Conservation (phyloP, 2,888 invertebrate genomes). For the Nesidiocoris tenuis region DNA sequence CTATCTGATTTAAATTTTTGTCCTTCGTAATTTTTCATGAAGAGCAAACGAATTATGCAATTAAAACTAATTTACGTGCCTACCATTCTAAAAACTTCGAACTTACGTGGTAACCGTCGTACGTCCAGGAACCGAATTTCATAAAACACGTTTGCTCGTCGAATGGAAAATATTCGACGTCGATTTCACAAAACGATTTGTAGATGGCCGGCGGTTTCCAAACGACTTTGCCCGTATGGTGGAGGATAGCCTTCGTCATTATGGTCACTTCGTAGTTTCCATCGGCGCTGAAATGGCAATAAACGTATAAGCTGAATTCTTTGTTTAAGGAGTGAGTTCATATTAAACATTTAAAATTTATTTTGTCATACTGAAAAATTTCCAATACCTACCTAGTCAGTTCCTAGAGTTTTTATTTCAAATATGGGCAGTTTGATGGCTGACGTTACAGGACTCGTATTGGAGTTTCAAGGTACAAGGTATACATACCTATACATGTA, state of each 20-base stretch:
- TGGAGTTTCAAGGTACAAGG: too few relatives aligned
- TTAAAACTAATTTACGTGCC: not conserved
- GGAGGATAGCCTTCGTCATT: conserved; percentile 95
- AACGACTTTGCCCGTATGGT: conserved; percentile 87
- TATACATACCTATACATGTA: too few relatives aligned
- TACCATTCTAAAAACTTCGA: too few relatives aligned
- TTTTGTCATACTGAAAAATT: too few relatives aligned
- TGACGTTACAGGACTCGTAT: too few relatives aligned
- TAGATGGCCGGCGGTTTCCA: conserved; percentile 99
- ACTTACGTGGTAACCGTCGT: conserved; percentile 88
- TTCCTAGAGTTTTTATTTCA: too few relatives aligned
- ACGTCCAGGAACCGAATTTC: conserved; percentile 95
- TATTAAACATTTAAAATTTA: too few relatives aligned
- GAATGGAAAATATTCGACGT: conserved; percentile 93
- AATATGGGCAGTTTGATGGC: too few relatives aligned
- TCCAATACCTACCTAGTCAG: too few relatives aligned
- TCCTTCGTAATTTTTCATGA: too few relatives aligned
- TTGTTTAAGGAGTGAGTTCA: too few relatives aligned
- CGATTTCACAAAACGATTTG: conserved; percentile 94
- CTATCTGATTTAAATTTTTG: too few relatives aligned
- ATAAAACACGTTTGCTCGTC: conserved; percentile 93
- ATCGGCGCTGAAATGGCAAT: conserved; percentile 75
- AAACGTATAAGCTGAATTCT: not conserved
- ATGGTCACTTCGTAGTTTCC: conserved; percentile 97
- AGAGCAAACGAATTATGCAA: not conserved